A percentile compares a stretch with the other conserved stretches of the same genome.
phyloP scores from a whole-genome alignment of 2,888 invertebrate species.

The Drosophila macrospina region DNA sequence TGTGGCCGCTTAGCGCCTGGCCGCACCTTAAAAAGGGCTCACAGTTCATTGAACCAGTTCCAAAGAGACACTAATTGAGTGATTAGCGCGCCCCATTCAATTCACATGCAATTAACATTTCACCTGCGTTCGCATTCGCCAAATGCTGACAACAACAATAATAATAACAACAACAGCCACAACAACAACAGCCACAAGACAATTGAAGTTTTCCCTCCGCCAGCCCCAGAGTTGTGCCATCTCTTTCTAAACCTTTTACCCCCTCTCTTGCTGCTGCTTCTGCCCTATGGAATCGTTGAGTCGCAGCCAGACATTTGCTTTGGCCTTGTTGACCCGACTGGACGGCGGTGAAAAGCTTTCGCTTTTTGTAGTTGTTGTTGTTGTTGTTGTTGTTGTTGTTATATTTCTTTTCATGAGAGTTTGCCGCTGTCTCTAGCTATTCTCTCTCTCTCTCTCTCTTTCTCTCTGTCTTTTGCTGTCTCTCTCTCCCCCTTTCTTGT shows the following conservation, averaged over 20 bases:
- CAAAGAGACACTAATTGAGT: conserved; percentile 37
- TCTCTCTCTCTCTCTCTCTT: neutral
- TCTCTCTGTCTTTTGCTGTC: neutral
- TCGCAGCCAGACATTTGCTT: conserved; percentile 9
- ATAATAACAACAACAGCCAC: neutral
- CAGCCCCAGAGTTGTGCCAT: neutral
- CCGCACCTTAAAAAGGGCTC: conserved; percentile 3
- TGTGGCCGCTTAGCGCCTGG: conserved; percentile 3
- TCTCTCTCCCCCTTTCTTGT: neutral
- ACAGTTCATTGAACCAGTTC: conserved; percentile 20
- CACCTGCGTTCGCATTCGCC: conserved; percentile 39
- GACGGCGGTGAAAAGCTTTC: conserved; percentile 43
- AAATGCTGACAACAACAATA: conserved; percentile 6
- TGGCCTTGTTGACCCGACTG: conserved; percentile 57
- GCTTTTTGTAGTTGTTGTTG: conserved; percentile 45
- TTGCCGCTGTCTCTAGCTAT: neutral
- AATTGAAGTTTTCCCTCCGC: neutral
- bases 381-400: conserved; percentile 20
- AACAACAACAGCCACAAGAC: conserved; percentile 1
- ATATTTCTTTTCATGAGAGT: neutral
- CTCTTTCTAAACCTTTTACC: neutral
- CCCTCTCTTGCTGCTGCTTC: neutral
- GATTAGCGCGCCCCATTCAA: conserved; percentile 50
- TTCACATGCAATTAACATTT: conserved; percentile 63
- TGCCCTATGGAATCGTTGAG: neutral